Base-by-base conservation (phyloP, 2,113 vertebrate species). In the Microtus oregoni region DNA sequence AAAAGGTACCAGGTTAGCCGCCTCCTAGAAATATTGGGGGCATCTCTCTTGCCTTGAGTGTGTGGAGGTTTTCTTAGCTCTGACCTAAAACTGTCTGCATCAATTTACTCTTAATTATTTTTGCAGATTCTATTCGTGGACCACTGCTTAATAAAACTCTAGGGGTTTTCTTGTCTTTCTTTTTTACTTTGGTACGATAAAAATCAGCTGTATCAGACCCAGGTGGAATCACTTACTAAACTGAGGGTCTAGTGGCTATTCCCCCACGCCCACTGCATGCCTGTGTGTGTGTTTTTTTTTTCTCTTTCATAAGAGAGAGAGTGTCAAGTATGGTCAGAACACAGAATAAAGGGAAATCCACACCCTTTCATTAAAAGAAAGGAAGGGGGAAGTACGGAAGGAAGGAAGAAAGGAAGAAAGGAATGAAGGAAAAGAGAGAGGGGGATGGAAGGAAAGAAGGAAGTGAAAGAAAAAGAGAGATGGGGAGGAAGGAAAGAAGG, bases 21-120 rank as follows among this genome's bases (percentile, higher is more conserved):
- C 38, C 82, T 85, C 82, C 26, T 2, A 32, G 82, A 10, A 44
- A 44, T 4, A 14, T 65, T 85, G 67, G 47, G 67, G 22, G 86
- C 3, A 1, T 88, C 2, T 1, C 86, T 26, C 19, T 52, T 88
- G 86, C 68, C 26, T 13, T 13, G 13, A 28, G 88, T 44, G 28
- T 76, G n/a, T 30, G 3, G 55, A 63, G 55, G 22, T 44, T 92
- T 95, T 86, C 87, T 96, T 79, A 58, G 89, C 91, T 88, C 83
- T 96, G 96, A 41, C 96, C 96, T 97, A 79, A 96, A 97, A 96
- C 97, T 89, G 89, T 95, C 95, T 65, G 78, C 87, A 96, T 87
- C 94, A 58, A 95, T 96, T 95, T 96, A 52, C 65, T 70, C 76
- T 81, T 97, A 91, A 95, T 97, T 97, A 87, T 91, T 96, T 97